Evolutionary conservation across 2,888 invertebrate species (phyloP), one percentile per base, ranked within the genome.

Genomic region (Eristalis intricaria): DNA sequence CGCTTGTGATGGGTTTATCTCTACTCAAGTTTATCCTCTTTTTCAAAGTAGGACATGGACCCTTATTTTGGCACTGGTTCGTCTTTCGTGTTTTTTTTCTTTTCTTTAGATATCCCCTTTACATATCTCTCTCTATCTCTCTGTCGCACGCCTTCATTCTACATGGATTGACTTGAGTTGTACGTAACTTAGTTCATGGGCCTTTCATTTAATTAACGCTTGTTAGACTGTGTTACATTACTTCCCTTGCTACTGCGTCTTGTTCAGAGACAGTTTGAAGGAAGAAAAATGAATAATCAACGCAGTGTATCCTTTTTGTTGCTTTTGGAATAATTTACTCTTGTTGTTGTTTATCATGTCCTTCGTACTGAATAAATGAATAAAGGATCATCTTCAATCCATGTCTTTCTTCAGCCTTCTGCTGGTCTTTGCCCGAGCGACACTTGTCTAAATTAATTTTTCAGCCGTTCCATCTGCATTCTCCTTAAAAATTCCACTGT

Each of bases 1-100:
- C 60, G 75, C 38, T 75, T 80, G 70, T 75, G 80, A 80, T 75
- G 65, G 70, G 65, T 71, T 80, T 75, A 80, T 84, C 79, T 66
- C 66, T 63, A 40, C 40, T 40, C 68, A 76, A 81, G 76, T 68
- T 68, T 35, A 81, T 68, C 76, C 81, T 76, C 84, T 50, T 85
- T n/a, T 66, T 56, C 56, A 15, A 81, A 81, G 63, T 71, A 68
- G 84, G 80, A 66, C 80, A 80, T 76, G 26, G 32, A 74, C 35
- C 26, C 71, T 40, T 15, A 61, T 75, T 79, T 84, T 80, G 70
- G 56, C 68, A 68, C 61, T 10, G 22, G 58, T 32, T 61, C 32
- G 32, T 32, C 32, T 73, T 73, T 35, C 38, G 8, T 5, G 7
- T 11, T 13, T 38, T 13, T 38, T 13, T 13, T 38, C 38, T 38